These are phyloP conservation scores for Pantherophis vulpinus DNA, from an alignment of 2,797 vertebrate genomes.

Conservation along the genomic window DNA sequence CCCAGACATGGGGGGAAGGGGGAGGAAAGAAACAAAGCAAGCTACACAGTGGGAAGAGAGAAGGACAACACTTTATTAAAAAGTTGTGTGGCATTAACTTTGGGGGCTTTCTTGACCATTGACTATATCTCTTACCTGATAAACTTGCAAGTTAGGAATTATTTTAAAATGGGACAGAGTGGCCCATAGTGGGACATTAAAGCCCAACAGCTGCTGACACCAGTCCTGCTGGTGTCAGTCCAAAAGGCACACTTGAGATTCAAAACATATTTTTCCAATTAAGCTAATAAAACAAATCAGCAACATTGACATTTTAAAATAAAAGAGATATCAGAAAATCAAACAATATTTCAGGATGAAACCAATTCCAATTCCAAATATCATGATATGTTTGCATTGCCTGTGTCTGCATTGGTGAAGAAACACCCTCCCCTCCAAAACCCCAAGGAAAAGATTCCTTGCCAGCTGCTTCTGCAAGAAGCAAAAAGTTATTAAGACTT, in stretches of 20 bases:
- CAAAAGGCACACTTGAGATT: neutral
- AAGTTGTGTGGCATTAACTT: neutral
- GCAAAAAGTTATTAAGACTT: conserved; percentile 63
- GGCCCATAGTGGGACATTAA: too few species aligned
- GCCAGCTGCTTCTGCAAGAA: conserved; percentile 59
- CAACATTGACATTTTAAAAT: neutral
- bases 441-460: conserved; percentile 51
- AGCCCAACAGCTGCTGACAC: neutral
- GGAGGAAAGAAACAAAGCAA: neutral
- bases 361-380: neutral
- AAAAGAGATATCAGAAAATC: neutral
- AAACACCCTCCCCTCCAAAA: neutral
- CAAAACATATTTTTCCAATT: neutral
- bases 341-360: conserved; percentile 24
- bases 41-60: neutral
- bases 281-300: neutral
- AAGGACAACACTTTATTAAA: neutral
- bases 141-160: neutral
- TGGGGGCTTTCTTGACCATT: neutral
- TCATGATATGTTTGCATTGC: conserved; percentile 58
- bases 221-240: neutral
- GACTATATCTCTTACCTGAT: neutral
- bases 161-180: neutral
- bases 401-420: conserved; percentile 50
- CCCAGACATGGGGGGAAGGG: neutral